Conservation (phyloP, 2,113 vertebrate genomes). For the Piprites chloris region DNA sequence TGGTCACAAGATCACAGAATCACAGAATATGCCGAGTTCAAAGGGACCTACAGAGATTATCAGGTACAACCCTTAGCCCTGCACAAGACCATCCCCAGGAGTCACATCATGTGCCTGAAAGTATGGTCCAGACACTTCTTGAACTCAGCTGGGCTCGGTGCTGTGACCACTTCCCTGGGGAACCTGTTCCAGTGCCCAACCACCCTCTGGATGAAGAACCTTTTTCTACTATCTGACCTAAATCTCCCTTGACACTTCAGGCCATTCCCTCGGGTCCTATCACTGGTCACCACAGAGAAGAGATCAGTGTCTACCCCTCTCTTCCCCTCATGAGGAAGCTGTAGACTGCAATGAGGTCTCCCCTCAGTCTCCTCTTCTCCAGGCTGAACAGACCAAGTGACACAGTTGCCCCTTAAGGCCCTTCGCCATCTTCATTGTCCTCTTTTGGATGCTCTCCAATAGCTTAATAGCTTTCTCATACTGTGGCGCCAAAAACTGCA, state of each 20-base stretch:
- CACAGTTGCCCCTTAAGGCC: background rate
- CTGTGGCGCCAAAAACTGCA: background rate
- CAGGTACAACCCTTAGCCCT: background rate
- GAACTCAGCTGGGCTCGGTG: background rate
- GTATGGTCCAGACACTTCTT: background rate
- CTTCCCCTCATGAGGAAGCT: background rate
- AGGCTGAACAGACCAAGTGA: background rate
- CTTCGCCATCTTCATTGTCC: background rate
- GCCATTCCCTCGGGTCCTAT: background rate
- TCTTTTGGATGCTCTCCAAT: background rate
- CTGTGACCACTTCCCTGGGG: background rate
- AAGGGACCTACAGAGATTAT: background rate
- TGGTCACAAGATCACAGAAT: background rate
- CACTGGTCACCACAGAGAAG: background rate
- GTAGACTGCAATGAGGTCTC: background rate
- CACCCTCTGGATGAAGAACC: too few species aligned
- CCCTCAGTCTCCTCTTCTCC: background rate
- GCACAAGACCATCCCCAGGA: background rate
- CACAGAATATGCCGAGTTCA: too few species aligned
- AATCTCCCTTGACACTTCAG: background rate
- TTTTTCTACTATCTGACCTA: too few species aligned
- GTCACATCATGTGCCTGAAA: background rate
- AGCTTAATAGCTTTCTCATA: background rate
- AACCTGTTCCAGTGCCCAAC: background rate
- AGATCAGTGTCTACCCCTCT: background rate